Percentiles rank a stretch among this genome's conserved stretches.
Conservation (phyloP, 2,113 vertebrate species). For the Salvelinus alpinus region DNA sequence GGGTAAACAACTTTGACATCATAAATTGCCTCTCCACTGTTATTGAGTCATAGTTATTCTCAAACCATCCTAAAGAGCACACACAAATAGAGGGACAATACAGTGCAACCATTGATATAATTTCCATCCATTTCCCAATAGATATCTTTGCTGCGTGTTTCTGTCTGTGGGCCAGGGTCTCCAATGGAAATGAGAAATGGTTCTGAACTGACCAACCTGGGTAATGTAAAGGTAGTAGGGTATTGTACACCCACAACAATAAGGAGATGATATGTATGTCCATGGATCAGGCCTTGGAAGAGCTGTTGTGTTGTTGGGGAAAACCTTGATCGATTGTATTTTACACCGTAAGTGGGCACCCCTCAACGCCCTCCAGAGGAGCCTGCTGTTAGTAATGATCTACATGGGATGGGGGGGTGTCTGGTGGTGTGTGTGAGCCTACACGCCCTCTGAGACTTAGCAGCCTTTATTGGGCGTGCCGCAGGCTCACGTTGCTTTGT, state of each 20-base stretch:
- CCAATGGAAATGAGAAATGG: too few relatives aligned
- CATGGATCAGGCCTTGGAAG: constrained; percentile 16
- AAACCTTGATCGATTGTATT: constrained; percentile 41
- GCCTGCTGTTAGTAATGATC: constrained; percentile 29
- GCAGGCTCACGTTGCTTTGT: constrained; percentile 29
- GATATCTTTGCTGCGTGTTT: too few relatives aligned
- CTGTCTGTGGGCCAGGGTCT: too few relatives aligned
- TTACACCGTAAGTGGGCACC: constrained; percentile 19
- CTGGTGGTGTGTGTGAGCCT: background rate
- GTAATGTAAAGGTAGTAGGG: too few relatives aligned
- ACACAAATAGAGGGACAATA: background rate
- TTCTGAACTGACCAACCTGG: too few relatives aligned
- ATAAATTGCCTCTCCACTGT: background rate
- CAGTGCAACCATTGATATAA: too few relatives aligned
- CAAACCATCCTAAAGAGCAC: background rate
- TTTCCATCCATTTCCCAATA: too few relatives aligned
- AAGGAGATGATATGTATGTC: constrained; percentile 3
- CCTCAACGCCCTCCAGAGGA: constrained; percentile 1
- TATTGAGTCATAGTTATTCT: background rate
- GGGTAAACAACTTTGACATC: background rate
- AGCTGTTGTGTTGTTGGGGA: constrained; percentile 16
- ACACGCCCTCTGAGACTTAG: background rate
- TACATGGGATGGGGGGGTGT: constrained; percentile 28
- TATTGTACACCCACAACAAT: background rate
- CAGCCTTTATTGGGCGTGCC: constrained; percentile 29